These are phyloP conservation scores for Subacronicta megacephala DNA, from an alignment of 2,888 invertebrate species.

Conservation along the genomic window DNA sequence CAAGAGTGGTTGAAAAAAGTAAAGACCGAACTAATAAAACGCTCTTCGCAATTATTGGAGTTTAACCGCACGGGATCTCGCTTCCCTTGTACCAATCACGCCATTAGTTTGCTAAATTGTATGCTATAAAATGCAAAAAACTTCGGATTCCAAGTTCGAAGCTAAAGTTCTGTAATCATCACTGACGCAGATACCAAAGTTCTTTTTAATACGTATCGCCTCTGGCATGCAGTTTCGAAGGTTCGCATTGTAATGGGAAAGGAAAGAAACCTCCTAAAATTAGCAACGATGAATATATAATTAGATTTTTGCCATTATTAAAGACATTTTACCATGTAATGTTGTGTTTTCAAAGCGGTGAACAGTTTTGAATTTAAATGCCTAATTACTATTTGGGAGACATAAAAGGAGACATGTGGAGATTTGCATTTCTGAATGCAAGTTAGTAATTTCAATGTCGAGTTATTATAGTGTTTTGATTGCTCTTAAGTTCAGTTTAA, in stretches of 20 bases:
- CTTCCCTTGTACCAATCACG: slow-evolving; percentile 73
- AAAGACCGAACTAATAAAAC: slow-evolving; percentile 62
- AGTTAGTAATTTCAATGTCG: slow-evolving; percentile 21
- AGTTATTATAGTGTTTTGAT: slow-evolving; percentile 12
- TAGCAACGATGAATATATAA: slow-evolving; percentile 39
- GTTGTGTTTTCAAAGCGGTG: slow-evolving; percentile 41
- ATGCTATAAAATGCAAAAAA: slow-evolving; percentile 80
- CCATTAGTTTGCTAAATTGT: slow-evolving; percentile 78
- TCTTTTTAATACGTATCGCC: slow-evolving; percentile 58
- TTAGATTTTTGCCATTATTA: slow-evolving; percentile 38
- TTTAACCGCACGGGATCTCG: slow-evolving; percentile 63
- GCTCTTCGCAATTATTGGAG: slow-evolving; percentile 64
- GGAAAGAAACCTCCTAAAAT: slow-evolving; percentile 30
- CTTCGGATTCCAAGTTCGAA: slow-evolving; percentile 62
- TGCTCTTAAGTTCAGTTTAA: slow-evolving; percentile 4
- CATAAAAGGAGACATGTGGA: slow-evolving; percentile 25
- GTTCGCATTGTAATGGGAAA: slow-evolving; percentile 42
- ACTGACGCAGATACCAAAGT: slow-evolving; percentile 52
- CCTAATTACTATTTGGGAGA: slow-evolving; percentile 37
- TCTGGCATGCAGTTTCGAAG: slow-evolving; percentile 47
- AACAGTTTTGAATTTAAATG: slow-evolving; percentile 48
- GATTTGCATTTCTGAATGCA: slow-evolving; percentile 15
- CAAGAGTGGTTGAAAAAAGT: slow-evolving; percentile 50
- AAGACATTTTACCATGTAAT: slow-evolving; percentile 47
- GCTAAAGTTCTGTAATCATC: slow-evolving; percentile 59